Percentiles rank a stretch among this genome's conserved stretches.
These are phyloP conservation scores for Ochropleura leucogaster DNA, from an alignment of 2,888 invertebrate species.

Conservation along the genomic window DNA sequence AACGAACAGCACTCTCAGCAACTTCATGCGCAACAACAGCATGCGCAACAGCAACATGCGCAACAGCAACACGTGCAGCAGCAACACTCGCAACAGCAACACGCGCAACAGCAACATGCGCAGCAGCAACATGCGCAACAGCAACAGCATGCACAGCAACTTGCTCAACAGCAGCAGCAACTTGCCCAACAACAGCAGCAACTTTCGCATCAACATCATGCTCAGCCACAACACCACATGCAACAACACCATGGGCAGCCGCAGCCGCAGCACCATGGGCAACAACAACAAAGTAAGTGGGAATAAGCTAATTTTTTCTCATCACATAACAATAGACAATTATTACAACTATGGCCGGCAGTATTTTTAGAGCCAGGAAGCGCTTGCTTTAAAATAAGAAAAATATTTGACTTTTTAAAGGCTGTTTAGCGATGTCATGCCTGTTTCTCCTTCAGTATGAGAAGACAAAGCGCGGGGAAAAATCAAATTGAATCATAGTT, in stretches of 20 bases:
- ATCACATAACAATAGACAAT: too few relatives aligned
- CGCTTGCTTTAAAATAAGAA: too few relatives aligned
- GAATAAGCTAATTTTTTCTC: not conserved
- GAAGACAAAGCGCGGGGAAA: too few relatives aligned
- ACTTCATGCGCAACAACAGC: slow-evolving; percentile 71
- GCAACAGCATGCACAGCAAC: slow-evolving; percentile 44
- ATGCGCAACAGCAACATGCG: slow-evolving; percentile 73
- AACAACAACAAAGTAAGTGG: slow-evolving; percentile 59
- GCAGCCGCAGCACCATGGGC: slow-evolving; percentile 58
- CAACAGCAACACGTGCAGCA: slow-evolving; percentile 59
- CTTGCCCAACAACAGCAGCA: slow-evolving; percentile 51
- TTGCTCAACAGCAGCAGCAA: slow-evolving; percentile 24
- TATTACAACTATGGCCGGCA: too few relatives aligned
- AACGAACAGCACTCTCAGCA: slow-evolving; percentile 85
- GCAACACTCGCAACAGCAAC: slow-evolving; percentile 49
- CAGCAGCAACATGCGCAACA: slow-evolving; percentile 49
- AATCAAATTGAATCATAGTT: too few relatives aligned
- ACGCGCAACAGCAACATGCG: slow-evolving; percentile 33
- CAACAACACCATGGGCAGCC: slow-evolving; percentile 57
- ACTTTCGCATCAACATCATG: slow-evolving; percentile 30
- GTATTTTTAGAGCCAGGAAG: too few relatives aligned
- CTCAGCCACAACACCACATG: slow-evolving; percentile 25
- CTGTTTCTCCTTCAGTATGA: too few relatives aligned
- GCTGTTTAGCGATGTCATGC: too few relatives aligned
- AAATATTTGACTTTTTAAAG: too few relatives aligned